Percentiles rank a stretch among this genome's conserved stretches.
Conservation (phyloP, 2,797 vertebrate genomes). For the Enteromius unitaeniatus region DNA sequence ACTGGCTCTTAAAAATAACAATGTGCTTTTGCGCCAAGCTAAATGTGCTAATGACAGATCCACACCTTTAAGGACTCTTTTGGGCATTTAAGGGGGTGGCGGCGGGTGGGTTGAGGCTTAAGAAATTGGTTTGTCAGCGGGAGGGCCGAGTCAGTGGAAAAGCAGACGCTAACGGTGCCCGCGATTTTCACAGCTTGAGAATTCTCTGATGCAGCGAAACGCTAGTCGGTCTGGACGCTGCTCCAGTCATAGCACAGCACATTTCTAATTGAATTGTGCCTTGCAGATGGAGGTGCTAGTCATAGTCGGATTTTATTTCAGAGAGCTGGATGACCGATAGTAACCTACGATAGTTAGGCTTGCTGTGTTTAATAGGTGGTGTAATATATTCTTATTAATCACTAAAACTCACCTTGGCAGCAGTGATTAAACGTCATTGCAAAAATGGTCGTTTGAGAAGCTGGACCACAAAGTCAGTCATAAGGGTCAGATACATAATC, state of each 20-base stretch:
- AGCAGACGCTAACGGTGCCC: conserved; percentile 51
- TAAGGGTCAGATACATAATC: too few relatives aligned
- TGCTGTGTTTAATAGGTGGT: neutral
- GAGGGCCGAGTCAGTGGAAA: conserved; percentile 76
- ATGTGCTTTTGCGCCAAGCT: conserved; percentile 72
- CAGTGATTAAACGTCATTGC: neutral
- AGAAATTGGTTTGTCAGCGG: conserved; percentile 72
- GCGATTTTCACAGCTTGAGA: conserved; percentile 60
- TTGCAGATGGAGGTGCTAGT: conserved; percentile 38
- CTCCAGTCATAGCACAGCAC: conserved; percentile 72
- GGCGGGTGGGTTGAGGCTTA: conserved; percentile 11
- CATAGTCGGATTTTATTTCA: conserved; percentile 53
- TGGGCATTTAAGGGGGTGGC: conserved; percentile 69
- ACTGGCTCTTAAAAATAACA: conserved; percentile 76
- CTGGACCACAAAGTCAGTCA: too few relatives aligned
- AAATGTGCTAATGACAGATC: conserved; percentile 80
- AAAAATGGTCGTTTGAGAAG: neutral
- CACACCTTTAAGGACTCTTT: conserved; percentile 79
- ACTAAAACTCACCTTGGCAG: neutral
- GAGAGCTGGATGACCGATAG: neutral
- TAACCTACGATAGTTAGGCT: neutral
- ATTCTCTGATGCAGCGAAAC: conserved; percentile 75
- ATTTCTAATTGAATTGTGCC: conserved; percentile 71
- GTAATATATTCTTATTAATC: neutral
- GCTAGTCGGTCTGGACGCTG: conserved; percentile 60